Evolutionary conservation across 2,888 invertebrate species (phyloP).

Genomic region (Fabriciana adippe): DNA sequence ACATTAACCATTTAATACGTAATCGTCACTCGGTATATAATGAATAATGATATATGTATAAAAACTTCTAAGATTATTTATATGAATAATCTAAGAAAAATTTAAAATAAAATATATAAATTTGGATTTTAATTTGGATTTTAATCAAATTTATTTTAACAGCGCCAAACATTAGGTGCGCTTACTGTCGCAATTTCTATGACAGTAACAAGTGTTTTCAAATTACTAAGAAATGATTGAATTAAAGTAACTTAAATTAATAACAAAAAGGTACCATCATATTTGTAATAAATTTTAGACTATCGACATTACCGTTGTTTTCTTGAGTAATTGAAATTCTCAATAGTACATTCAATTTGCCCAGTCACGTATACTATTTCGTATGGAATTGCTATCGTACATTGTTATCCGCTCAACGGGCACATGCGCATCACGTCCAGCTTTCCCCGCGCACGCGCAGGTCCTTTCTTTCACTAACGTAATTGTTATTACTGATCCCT

Average conservation of each 20-base stretch:
- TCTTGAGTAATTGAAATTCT: slow-evolving; percentile 42
- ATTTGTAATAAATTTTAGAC: not conserved
- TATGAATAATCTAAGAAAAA: too few species aligned
- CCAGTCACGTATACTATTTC: slow-evolving; percentile 59
- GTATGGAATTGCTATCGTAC: slow-evolving; percentile 50
- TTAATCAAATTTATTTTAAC: too few species aligned
- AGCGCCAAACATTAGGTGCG: too few species aligned
- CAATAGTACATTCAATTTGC: slow-evolving; percentile 45
- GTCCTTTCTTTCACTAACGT: slow-evolving; percentile 41
- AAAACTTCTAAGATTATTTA: too few species aligned
- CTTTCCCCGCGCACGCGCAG: slow-evolving; percentile 58
- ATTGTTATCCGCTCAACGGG: slow-evolving; percentile 40
- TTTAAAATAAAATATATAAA: too few species aligned
- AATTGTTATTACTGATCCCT: slow-evolving; percentile 13
- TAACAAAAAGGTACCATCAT: not conserved
- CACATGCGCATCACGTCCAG: slow-evolving; percentile 68
- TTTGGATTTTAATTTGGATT: too few species aligned
- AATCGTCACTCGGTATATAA: not conserved
- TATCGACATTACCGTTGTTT: slow-evolving; percentile 11
- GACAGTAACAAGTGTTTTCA: too few species aligned
- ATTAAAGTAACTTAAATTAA: too few species aligned
- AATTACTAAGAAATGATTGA: too few species aligned
- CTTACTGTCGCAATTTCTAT: too few species aligned
- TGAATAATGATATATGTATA: not conserved
- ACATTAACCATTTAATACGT: not conserved